Evolutionary conservation across 2,113 vertebrate species (phyloP), one percentile per base, ranked within the genome.

Genomic region (Psephotus haematonotus): DNA sequence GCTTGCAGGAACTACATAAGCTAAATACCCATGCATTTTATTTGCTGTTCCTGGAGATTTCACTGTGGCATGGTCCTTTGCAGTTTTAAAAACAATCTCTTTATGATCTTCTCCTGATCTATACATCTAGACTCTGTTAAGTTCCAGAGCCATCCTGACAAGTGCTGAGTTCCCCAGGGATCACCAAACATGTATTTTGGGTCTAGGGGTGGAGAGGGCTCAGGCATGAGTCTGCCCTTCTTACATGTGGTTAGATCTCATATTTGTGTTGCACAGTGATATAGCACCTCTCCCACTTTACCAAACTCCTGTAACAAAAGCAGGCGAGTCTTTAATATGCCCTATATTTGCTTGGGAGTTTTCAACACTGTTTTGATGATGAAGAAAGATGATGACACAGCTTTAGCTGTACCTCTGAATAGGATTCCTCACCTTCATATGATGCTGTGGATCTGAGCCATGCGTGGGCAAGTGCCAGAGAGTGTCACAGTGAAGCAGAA

Each of bases 381-480:
- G 12, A 29, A 17, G 20, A 39, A 23, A 69, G 33, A 18, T 1
- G 33, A 33, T 16, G 37, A 33, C 27, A 22, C 20, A 27, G 13
- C 33, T 3, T 0, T 16, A 64, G 11, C 19, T 4, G 16, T 10
- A 37, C 17, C n/a, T 25, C 28, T 46, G 39, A 17, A 3, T 7
- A 10, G 67, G 25, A 25, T 37, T 44, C 33, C 22, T 52, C 3
- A 1, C 3, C 9, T 90, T 17, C 9, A 2, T 4, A 7, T 2
- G 37, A 15, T 20, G 37, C 27, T 47, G 29, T 14, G 47, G 57
- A 5, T 6, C 49, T 11, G 43, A 46, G 33, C 31, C 4, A 8
- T 52, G 12, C 9, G 25, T 35, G 44, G 43, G 13, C 28, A 10
- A 0, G 0, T 1, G 0, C 11, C 46, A 6, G 22, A 24, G 31